Evolutionary conservation across 2,113 vertebrate species (phyloP), one percentile per base, ranked within the genome.

Genomic region (Rhinichthys klamathensis): DNA sequence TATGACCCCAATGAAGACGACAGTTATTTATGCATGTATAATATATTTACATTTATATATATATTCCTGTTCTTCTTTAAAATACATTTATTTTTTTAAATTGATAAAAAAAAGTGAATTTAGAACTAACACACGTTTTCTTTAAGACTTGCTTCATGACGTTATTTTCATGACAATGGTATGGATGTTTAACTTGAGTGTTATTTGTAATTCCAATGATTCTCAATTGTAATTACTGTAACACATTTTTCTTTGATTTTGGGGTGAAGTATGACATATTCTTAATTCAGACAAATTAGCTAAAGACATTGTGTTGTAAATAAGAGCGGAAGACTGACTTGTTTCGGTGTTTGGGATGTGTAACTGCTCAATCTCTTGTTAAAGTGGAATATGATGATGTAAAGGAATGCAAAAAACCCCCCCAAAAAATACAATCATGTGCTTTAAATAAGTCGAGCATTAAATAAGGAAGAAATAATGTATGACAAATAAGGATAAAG

Each of bases 271-370:
- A 44, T 44, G 38, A 65, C 30, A 35, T 18, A 0, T 67, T 32
- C 6, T 32, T 58, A 35, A 35, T 35, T 35, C 32, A 38, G 35
- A 38, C 49, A 58, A 82, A 35, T 30, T 10, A 51, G 30, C 4
- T 25, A 54, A 69, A 27, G 46, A 72, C 21, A 72, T n/a, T 32
- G 49, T 44, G 61, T 41, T 60, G 23, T 41, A 18, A 51, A 21
- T 72, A 18, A 41, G 18, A 38, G 41, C 16, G 32, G 69, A 41
- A 41, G 9, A 23, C 49, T 0, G 18, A 69, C 32, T 35, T 69
- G 30, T 69, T 67, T 35, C 65, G 18, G 3, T 69, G 49, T 27
- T 27, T 83, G 25, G 13, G 56, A 83, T 83, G 67, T 56, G 69
- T 51, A 83, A 67, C 49, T 27, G 81, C 44, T 49, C 13, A 51